Conservation (phyloP, 2,888 invertebrate species). For the Archaeoteleia sp. region DNA sequence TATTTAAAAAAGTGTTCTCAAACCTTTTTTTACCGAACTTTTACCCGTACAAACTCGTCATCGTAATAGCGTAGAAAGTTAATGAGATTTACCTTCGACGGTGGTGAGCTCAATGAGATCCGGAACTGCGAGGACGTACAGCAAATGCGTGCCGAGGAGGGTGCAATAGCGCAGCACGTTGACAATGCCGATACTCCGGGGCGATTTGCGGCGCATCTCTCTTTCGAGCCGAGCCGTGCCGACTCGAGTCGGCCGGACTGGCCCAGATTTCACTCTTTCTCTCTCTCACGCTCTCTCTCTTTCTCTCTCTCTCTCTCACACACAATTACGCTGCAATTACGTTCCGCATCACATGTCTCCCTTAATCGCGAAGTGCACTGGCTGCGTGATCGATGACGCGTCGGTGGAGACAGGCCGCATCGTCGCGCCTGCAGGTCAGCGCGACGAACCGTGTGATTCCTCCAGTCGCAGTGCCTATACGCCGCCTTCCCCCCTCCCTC, state of each 20-base stretch:
- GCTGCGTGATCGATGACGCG: slow-evolving; percentile 37
- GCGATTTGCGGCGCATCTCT: slow-evolving; percentile 16
- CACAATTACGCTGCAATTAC: slow-evolving; percentile 17
- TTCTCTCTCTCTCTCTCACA: slow-evolving; percentile 34
- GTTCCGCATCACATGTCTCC: slow-evolving; percentile 37
- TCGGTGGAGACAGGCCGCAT: slow-evolving; percentile 32
- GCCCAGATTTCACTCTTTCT: slow-evolving; percentile 73
- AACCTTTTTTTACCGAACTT: too few species aligned
- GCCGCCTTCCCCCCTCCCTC: neutral
- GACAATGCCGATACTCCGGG: slow-evolving; percentile 20
- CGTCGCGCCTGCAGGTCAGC: slow-evolving; percentile 40
- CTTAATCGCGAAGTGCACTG: slow-evolving; percentile 10
- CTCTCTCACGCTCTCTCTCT: slow-evolving; percentile 22
- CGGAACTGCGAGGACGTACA: slow-evolving; percentile 65
- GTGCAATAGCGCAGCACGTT: slow-evolving; percentile 23
- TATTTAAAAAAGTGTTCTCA: too few species aligned
- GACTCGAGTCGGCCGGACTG: slow-evolving; percentile 26
- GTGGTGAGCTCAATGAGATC: slow-evolving; percentile 65
- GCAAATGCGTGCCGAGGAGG: slow-evolving; percentile 60
- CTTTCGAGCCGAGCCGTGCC: slow-evolving; percentile 13
- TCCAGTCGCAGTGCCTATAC: slow-evolving; percentile 30
- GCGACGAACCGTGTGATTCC: slow-evolving; percentile 36
- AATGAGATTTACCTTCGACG: slow-evolving; percentile 59
- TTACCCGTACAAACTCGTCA: too few species aligned
- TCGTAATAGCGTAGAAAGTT: too few species aligned